phyloP scores from a whole-genome alignment of 2,113 vertebrate genomes.

The Lanius ludovicianus region DNA sequence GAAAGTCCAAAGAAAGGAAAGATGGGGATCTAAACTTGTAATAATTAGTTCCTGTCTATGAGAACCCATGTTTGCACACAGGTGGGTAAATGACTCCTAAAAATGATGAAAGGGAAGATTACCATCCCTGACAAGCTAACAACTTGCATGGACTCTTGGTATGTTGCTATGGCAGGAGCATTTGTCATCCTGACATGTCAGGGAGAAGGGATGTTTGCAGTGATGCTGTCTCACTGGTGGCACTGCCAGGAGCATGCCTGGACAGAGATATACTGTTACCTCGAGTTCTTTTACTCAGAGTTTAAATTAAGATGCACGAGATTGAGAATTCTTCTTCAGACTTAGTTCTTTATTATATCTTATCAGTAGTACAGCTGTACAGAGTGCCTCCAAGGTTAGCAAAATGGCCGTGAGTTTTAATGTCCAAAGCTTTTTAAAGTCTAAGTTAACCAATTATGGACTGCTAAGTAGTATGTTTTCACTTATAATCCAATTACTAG shows the following conservation, averaged over 20 bases:
- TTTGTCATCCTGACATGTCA: neutral
- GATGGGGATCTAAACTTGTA: neutral
- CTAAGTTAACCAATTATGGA: too few species aligned
- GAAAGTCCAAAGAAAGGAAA: neutral
- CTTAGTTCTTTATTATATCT: too few species aligned
- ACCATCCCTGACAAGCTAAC: neutral
- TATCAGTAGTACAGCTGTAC: too few species aligned
- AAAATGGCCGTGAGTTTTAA: too few species aligned
- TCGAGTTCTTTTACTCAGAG: too few species aligned
- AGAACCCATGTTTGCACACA: neutral
- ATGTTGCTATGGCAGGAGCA: neutral
- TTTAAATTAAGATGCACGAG: too few species aligned
- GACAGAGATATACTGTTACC: neutral
- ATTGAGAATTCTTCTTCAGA: too few species aligned
- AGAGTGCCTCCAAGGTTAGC: too few species aligned
- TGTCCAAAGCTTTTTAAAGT: too few species aligned
- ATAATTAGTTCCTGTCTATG: neutral
- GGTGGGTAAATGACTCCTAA: neutral
- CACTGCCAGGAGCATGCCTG: accelerated
- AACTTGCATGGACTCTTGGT: neutral
- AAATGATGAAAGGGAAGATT: neutral
- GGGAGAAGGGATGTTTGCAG: neutral
- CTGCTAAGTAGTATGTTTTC: too few species aligned
- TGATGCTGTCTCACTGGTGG: neutral
- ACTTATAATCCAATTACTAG: too few species aligned